Conservation (phyloP, 1,140 invertebrate species). For the Drosophila sucinea region DNA sequence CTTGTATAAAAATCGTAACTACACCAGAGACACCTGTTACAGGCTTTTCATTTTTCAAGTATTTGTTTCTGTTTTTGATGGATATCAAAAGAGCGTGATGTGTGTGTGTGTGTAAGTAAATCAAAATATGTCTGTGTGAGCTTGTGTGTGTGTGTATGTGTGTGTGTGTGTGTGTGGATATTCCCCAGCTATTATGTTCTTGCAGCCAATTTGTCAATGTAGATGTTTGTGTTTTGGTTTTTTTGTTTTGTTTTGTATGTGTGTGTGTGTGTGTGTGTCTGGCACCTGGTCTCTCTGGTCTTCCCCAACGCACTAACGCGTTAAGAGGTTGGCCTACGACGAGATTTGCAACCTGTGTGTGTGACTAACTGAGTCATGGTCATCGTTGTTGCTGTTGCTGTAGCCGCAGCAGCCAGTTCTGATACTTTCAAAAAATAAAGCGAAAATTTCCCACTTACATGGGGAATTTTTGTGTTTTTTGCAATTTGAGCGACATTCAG, state of each 20-base stretch:
- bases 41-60: conserved; percentile 47
- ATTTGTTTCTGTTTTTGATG: conserved; percentile 48
- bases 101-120: conserved; percentile 29
- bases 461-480: conserved; percentile 58
- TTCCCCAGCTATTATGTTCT: conserved; percentile 25
- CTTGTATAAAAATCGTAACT: conserved; percentile 27
- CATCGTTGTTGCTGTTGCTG: conserved; percentile 13
- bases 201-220: conserved; percentile 18
- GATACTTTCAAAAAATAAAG: conserved; percentile 64
- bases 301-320: conserved; percentile 60
- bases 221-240: no score
- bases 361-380: conserved; percentile 66
- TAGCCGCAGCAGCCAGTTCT: conserved; percentile 6
- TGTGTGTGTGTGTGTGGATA: conserved; percentile 11
- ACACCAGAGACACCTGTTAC: conserved; percentile 2
- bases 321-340: conserved; percentile 40
- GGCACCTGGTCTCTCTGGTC: conserved; percentile 50
- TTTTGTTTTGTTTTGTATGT: not conserved
- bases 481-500: conserved; percentile 43
- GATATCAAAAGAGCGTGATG: not conserved
- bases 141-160: not conserved
- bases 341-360: conserved; percentile 26
- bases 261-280: conserved; percentile 18
- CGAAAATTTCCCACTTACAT: conserved; percentile 70
- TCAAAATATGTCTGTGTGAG: conserved; percentile 33